phyloP scores from a whole-genome alignment of 1,140 invertebrate genomes.

The Solen grandis region DNA sequence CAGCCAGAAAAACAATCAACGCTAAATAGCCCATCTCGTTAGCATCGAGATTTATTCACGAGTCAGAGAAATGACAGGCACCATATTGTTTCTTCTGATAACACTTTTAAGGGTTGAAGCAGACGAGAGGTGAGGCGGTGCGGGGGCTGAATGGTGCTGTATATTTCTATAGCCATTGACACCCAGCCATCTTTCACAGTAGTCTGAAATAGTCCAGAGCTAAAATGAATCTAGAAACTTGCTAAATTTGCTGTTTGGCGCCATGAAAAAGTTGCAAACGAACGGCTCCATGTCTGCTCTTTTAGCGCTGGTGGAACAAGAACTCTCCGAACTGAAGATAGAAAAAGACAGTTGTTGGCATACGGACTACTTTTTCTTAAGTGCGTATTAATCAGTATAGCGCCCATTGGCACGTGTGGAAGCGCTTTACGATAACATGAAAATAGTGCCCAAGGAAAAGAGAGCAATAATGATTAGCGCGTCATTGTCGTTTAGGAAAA shows the following conservation, averaged over 20 bases:
- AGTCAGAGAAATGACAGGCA: neutral
- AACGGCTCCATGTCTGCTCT: slow-evolving; percentile 34
- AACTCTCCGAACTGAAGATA: slow-evolving; percentile 40
- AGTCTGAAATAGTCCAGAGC: slow-evolving; percentile 37
- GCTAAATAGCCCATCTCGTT: neutral
- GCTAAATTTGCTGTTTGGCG: slow-evolving; percentile 46
- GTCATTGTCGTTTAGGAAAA: no score
- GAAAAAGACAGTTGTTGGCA: slow-evolving; percentile 35
- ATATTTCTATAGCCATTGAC: slow-evolving; percentile 35
- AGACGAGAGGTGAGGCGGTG: neutral
- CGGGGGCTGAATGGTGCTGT: neutral
- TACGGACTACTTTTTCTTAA: slow-evolving; percentile 43
- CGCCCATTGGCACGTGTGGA: no score
- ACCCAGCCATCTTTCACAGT: slow-evolving; percentile 10
- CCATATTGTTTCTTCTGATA: neutral
- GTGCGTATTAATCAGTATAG: slow-evolving; percentile 29
- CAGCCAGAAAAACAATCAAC: neutral
- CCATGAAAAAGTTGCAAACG: slow-evolving; percentile 50
- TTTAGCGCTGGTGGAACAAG: slow-evolving; percentile 31
- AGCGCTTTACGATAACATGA: no score
- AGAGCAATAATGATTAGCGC: no score
- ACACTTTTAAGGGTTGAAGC: neutral
- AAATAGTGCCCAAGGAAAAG: no score
- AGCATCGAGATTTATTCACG: neutral
- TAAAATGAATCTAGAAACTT: slow-evolving; percentile 44